Percentiles rank a stretch among this genome's conserved stretches.
Evolutionary conservation across 2,888 invertebrate genomes (phyloP).

Genomic region (Malthinus flaveolus): DNA sequence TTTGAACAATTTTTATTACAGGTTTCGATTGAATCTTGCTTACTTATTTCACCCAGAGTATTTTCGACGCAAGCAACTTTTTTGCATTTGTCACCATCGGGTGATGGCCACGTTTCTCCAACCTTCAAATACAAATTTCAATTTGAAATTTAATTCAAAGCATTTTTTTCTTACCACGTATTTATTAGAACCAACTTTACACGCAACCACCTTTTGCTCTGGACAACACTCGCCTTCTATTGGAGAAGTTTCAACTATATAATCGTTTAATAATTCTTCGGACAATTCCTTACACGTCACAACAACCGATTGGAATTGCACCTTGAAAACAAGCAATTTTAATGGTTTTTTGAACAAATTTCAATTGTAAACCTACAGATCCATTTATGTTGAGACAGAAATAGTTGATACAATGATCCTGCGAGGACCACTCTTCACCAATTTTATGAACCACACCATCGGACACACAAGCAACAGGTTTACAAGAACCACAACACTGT

Average conservation of each 20-base stretch:
- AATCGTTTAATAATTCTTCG: conserved; percentile 54
- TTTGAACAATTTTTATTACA: conserved; percentile 58
- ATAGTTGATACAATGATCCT: conserved; percentile 65
- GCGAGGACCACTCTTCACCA: conserved; percentile 63
- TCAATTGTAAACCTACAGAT: conserved; percentile 40
- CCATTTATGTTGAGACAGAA: conserved; percentile 61
- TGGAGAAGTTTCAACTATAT: conserved; percentile 56
- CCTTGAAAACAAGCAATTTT: conserved; percentile 44
- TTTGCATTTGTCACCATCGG: conserved; percentile 61
- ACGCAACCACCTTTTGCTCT: conserved; percentile 58
- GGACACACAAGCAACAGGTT: conserved; percentile 60
- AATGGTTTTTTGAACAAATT: not conserved
- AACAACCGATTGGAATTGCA: conserved; percentile 60
- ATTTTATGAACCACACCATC: conserved; percentile 56
- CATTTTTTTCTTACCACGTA: conserved; percentile 53
- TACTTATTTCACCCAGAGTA: conserved; percentile 56
- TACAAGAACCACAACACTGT: conserved; percentile 69
- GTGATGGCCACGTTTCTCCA: conserved; percentile 62
- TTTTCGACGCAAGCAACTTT: conserved; percentile 58
- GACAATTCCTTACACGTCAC: conserved; percentile 59
- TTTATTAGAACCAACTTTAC: conserved; percentile 56
- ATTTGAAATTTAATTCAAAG: not conserved
- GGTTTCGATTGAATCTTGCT: conserved; percentile 58
- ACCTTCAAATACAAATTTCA: conserved; percentile 45
- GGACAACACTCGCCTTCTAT: conserved; percentile 62